These are phyloP conservation scores for Hylyphantes graminicola DNA, from an alignment of 1,140 invertebrate genomes.

Conservation along the genomic window DNA sequence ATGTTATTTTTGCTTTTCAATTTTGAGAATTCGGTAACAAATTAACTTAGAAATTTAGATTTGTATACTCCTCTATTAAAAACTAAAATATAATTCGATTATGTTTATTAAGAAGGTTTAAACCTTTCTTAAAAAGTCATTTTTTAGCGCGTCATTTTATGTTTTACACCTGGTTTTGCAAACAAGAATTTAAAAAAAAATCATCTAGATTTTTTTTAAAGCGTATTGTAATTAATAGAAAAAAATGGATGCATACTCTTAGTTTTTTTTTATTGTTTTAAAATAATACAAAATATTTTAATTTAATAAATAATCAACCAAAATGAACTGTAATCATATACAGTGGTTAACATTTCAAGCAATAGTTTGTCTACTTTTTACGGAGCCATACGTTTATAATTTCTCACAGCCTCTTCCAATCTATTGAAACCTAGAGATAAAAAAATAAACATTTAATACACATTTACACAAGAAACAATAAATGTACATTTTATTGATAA, in stretches of 20 bases:
- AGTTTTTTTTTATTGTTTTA: not conserved
- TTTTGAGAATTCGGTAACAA: no score
- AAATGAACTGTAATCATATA: not conserved
- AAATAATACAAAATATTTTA: not conserved
- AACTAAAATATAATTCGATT: no score
- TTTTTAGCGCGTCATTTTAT: no score
- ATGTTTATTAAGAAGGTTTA: no score
- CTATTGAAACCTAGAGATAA: conserved; percentile 6
- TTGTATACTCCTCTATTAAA: no score
- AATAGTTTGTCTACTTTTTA: not conserved
- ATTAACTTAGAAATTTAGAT: no score
- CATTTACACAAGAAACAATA: no score
- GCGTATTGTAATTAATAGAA: not conserved
- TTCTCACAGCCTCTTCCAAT: conserved; percentile 6
- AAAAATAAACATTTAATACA: not conserved
- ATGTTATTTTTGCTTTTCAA: no score
- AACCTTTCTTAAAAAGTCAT: no score
- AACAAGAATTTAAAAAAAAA: not conserved
- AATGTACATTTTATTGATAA: no score
- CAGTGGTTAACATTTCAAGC: not conserved
- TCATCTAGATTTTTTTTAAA: not conserved
- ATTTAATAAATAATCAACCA: not conserved
- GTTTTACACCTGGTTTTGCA: not conserved
- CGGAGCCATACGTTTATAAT: not conserved
- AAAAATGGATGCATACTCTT: not conserved